Evolutionary conservation across 2,888 invertebrate genomes (phyloP), one percentile per base, ranked within the genome.

Genomic region (Scaptomyza cyrtandrae): DNA sequence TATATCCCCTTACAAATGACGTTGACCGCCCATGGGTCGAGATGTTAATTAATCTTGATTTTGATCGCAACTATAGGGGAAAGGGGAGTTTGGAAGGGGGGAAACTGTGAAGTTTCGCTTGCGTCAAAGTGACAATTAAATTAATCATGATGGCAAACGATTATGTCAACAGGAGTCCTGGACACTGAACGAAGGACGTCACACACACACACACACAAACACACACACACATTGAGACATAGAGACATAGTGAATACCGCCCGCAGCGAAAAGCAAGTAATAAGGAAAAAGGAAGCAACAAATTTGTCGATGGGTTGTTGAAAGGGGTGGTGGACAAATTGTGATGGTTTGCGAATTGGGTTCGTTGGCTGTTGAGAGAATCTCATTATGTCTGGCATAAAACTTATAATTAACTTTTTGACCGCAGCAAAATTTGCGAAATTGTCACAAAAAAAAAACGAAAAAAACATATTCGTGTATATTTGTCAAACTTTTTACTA

Each of bases 51-150:
- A 86, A 86, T 86, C 85, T 88, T 86, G 89, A 86, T 86, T 85
- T 83, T 84, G 67, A 44, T 41, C 35, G 46, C 39, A 27, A 27
- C 24, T 37, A 43, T 4, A 2, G 16, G 44, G 58, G 11, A 14
- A 19, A 43, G 27, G 45, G 27, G n/a, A 24, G 54, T 6, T 48
- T 16, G 27, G 11, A 44, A 49, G 58, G 7, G 39, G 55, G 14
- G 37, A 0, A 33, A 52, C 50, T 33, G 33, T 49, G 50, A 29
- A 60, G 54, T 39, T 59, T 45, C 35, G 67, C 77, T 88, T 78
- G 73, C 80, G 76, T 89, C 82, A 89, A 88, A 90, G 84, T 89
- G 88, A 90, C 89, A 90, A 89, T 90, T 89, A 90, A 89, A 90
- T 89, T 86, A 89, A 89, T 89, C 90, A 90, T 77, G 80, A 69